Evolutionary conservation across 2,888 invertebrate species (phyloP).

Genomic region (Macropis europaea): DNA sequence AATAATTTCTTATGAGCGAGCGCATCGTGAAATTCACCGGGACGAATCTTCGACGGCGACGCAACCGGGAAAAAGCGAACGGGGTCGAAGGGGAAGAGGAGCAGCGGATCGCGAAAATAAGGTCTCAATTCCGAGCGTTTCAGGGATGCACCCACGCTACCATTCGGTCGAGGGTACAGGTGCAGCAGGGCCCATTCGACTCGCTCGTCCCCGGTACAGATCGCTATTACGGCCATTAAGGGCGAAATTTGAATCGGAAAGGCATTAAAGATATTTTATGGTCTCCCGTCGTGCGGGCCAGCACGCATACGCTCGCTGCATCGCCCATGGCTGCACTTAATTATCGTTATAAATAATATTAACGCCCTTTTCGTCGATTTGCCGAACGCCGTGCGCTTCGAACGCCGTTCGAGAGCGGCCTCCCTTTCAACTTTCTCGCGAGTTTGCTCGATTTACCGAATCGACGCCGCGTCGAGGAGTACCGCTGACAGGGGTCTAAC

Average conservation of each 20-base stretch:
- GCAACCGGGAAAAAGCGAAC: neutral
- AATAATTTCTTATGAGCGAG: constrained; percentile 2
- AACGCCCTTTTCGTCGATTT: constrained; percentile 66
- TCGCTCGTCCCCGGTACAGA: constrained; percentile 48
- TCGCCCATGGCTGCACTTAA: constrained; percentile 69
- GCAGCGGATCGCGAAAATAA: neutral
- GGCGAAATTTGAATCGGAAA: constrained; percentile 73
- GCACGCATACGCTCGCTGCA: constrained; percentile 35
- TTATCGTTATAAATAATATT: constrained; percentile 76
- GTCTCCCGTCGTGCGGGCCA: constrained; percentile 65
- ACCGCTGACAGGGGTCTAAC: too few relatives aligned
- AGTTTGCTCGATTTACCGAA: too few relatives aligned
- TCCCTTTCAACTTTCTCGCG: neutral
- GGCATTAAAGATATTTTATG: constrained; percentile 74
- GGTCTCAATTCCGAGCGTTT: constrained; percentile 33
- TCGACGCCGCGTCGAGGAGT: too few relatives aligned
- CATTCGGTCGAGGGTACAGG: constrained; percentile 40
- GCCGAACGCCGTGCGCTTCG: neutral
- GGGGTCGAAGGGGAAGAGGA: neutral
- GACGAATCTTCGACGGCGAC: too few relatives aligned
- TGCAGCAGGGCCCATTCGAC: constrained; percentile 61
- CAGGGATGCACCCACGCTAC: constrained; percentile 46
- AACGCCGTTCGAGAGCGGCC: neutral
- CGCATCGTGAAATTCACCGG: neutral
- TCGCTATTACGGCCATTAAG: constrained; percentile 64